Conservation (phyloP, 2,888 invertebrate species). For the Salticus scenicus region DNA sequence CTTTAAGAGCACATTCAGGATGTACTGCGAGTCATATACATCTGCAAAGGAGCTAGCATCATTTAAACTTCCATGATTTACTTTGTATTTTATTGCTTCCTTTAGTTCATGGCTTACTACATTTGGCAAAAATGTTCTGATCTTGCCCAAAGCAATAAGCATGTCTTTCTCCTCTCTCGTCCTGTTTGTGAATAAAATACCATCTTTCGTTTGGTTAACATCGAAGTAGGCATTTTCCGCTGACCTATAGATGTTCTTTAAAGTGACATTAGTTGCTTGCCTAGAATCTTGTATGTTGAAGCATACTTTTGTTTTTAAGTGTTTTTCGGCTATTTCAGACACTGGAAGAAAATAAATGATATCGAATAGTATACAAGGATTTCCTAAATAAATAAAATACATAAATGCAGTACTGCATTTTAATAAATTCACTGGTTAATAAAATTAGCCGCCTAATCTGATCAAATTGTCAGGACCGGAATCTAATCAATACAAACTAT, state of each 20-base stretch:
- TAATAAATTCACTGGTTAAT: too few relatives aligned
- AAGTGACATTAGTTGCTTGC: slow-evolving; percentile 7
- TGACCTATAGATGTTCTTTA: neutral
- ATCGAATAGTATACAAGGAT: too few relatives aligned
- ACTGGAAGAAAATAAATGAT: slow-evolving; percentile 24
- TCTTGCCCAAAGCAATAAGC: slow-evolving; percentile 12
- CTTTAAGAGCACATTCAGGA: neutral
- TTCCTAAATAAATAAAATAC: too few relatives aligned
- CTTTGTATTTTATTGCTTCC: slow-evolving; percentile 41
- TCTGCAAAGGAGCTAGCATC: slow-evolving; percentile 46
- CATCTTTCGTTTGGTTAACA: neutral
- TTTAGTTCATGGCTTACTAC: slow-evolving; percentile 17
- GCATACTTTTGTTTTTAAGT: slow-evolving; percentile 35
- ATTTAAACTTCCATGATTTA: slow-evolving; percentile 30
- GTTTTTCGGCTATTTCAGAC: slow-evolving; percentile 33
- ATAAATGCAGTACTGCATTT: too few relatives aligned
- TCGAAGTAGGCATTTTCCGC: slow-evolving; percentile 11
- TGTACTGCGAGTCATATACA: neutral
- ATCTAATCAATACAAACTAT: too few relatives aligned
- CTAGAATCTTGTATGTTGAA: slow-evolving; percentile 33
- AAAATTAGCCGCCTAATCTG: too few relatives aligned
- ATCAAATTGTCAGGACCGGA: too few relatives aligned
- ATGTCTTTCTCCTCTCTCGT: slow-evolving; percentile 20
- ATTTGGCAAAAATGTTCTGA: slow-evolving; percentile 8
- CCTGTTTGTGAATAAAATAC: slow-evolving; percentile 15